Percentiles rank a stretch among this genome's conserved stretches.
Evolutionary conservation across 2,797 vertebrate genomes (phyloP).

Genomic region (Vultur gryphus): DNA sequence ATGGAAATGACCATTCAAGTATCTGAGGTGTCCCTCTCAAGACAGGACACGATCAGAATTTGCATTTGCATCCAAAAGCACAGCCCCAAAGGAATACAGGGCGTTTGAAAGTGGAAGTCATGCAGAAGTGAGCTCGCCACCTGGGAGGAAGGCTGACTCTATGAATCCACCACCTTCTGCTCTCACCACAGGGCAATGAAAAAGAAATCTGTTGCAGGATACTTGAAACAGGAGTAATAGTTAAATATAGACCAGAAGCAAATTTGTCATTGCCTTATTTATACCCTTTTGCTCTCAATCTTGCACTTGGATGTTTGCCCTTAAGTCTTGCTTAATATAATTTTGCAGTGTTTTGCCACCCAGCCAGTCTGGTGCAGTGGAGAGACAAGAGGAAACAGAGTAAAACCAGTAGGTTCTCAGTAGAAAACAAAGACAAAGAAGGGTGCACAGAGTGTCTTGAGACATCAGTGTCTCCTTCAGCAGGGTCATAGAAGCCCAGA

Average conservation of each 20-base stretch:
- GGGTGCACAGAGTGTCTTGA: background rate
- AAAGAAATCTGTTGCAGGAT: background rate
- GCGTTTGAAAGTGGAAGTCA: background rate
- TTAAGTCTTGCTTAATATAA: background rate
- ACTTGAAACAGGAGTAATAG: background rate
- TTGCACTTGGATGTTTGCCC: background rate
- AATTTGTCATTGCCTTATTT: slow-evolving; percentile 20
- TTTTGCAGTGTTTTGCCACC: background rate
- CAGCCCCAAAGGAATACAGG: background rate
- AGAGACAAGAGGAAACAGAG: background rate
- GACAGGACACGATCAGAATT: background rate
- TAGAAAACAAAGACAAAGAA: background rate
- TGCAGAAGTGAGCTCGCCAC: background rate
- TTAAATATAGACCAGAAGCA: background rate
- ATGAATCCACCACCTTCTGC: background rate
- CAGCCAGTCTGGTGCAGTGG: background rate
- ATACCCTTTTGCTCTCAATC: background rate
- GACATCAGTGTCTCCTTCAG: background rate
- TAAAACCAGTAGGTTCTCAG: background rate
- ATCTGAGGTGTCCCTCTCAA: background rate
- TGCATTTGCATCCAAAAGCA: background rate
- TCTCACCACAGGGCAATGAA: background rate
- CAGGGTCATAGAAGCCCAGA: background rate
- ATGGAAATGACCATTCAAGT: background rate
- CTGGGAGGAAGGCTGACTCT: background rate